Conservation (phyloP, 2,888 invertebrate species). For the Cybosia mesomella region DNA sequence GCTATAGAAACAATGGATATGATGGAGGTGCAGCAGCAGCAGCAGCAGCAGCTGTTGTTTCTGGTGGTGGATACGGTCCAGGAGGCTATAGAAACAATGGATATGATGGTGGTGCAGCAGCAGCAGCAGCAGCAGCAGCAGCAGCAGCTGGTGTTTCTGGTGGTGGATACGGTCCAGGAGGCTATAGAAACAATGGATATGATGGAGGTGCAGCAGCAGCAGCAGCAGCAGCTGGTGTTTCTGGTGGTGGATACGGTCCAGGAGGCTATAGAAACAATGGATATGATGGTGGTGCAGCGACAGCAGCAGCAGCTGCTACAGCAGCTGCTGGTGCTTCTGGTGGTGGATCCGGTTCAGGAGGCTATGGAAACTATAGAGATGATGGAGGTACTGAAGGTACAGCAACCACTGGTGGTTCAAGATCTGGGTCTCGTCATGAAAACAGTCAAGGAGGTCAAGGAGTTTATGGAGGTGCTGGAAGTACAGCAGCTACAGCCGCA, state of each 20-base stretch:
- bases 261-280: background rate
- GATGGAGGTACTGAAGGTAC: background rate
- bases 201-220: too few relatives aligned
- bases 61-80: too few relatives aligned
- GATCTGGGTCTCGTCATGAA: background rate
- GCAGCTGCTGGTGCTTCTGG: constrained; percentile 8
- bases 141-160: too few relatives aligned
- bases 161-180: too few relatives aligned
- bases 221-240: background rate
- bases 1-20: background rate
- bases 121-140: too few relatives aligned
- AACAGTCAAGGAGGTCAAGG: constrained; percentile 5
- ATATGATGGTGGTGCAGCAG: too few relatives aligned
- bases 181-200: too few relatives aligned
- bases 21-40: constrained; percentile 6
- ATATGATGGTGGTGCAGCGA: background rate
- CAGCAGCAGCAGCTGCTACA: constrained; percentile 10
- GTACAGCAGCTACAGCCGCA: too few relatives aligned
- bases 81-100: too few relatives aligned
- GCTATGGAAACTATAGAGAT: background rate
- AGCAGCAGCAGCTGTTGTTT: constrained; percentile 21
- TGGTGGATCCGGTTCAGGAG: too few relatives aligned
- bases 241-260: background rate
- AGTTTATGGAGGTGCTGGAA: background rate
- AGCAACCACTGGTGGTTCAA: too few relatives aligned